A percentile compares a stretch with the other conserved stretches of the same genome.
Evolutionary conservation across 2,888 invertebrate genomes (phyloP).

Genomic region (Fissipunctia ypsillon): DNA sequence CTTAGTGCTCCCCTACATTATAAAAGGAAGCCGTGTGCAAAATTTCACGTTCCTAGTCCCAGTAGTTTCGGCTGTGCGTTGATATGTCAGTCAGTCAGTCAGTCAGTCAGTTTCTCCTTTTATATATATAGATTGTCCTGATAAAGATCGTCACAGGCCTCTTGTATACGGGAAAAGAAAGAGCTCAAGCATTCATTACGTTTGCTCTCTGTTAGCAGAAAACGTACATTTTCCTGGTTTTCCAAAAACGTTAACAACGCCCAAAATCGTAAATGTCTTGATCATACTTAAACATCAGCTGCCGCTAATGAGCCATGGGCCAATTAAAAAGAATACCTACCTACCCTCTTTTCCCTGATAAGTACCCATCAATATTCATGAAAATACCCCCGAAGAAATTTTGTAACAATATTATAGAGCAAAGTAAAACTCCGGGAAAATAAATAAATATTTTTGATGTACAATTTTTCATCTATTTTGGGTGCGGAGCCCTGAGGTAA

Average conservation of each 20-base stretch:
- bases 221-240: not conserved
- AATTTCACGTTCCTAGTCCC: no score
- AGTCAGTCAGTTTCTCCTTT: no score
- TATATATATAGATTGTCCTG: no score
- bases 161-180: no score
- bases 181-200: not conserved
- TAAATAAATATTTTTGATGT: conserved; percentile 59
- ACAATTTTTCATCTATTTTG: conserved; percentile 64
- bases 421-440: conserved; percentile 46
- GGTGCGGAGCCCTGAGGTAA: conserved; percentile 52
- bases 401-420: conserved; percentile 32
- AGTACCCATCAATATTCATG: conserved; percentile 46
- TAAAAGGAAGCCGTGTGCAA: no score
- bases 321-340: conserved; percentile 24
- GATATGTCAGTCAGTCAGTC: no score
- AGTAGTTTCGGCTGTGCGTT: no score
- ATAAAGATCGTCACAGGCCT: no score
- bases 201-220: not conserved
- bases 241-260: not conserved
- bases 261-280: not conserved
- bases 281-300: not conserved
- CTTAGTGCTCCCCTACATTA: no score
- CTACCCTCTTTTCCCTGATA: conserved; percentile 8
- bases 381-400: conserved; percentile 27
- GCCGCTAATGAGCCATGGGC: conserved; percentile 23